Percentiles rank a stretch among this genome's conserved stretches.
Evolutionary conservation across 2,113 vertebrate species (phyloP).

Genomic region (Pachycephala philippinensis): DNA sequence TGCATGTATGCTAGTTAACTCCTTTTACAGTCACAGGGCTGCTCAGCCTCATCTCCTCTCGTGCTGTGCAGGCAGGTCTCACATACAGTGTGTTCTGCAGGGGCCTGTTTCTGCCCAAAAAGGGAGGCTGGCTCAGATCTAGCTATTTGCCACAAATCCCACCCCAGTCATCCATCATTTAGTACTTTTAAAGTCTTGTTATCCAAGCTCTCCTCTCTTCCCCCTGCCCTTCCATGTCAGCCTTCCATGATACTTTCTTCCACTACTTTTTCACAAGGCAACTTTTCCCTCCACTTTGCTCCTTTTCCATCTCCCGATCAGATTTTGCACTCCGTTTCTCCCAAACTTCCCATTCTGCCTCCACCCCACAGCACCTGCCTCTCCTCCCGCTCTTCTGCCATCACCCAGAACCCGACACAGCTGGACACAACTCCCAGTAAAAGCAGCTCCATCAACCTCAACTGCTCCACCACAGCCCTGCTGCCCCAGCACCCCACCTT

Average conservation of each 20-base stretch:
- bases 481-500: not conserved
- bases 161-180: not conserved
- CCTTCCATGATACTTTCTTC: not conserved
- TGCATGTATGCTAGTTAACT: not conserved
- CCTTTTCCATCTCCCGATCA: not conserved
- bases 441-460: not conserved
- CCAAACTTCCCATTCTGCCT: not conserved
- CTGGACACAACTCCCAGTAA: not conserved
- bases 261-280: not conserved
- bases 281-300: not conserved
- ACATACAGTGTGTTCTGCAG: not conserved
- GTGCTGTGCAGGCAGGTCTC: not conserved
- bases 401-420: not conserved
- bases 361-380: fast-evolving
- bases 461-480: not conserved
- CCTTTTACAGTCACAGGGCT: not conserved
- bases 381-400: not conserved
- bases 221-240: not conserved
- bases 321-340: not conserved
- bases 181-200: not conserved
- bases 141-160: not conserved
- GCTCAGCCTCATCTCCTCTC: not conserved
- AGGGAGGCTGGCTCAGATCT: not conserved
- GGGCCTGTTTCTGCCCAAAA: not conserved
- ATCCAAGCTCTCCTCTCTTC: not conserved